Base-by-base conservation (phyloP, 2,888 invertebrate species). In the Metellina segmentata region DNA sequence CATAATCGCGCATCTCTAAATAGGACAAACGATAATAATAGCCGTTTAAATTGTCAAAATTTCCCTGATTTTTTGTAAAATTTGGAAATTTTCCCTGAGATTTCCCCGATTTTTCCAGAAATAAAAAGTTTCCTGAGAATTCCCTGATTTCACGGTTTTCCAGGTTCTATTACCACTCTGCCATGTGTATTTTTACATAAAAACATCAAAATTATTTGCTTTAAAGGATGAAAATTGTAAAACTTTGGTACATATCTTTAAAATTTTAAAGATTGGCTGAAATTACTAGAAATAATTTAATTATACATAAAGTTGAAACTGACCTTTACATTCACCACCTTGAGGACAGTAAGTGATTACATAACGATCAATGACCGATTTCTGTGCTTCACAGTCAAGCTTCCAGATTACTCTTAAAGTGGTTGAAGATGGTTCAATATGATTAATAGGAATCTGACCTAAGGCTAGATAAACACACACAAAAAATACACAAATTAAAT, bases 311-410 rank as follows among this genome's bases (percentile, higher is more conserved):
- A 9, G 11, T 6, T 61, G 6, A 49, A 70, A 77, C 20, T 83
- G 52, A 92, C 92, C 77, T 77, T 81, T 71, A 61, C 92, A 92
- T 20, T 69, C 13, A 48, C n/a, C 19, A 11, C 61, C 69, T 34
- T 77, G 13, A 74, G 51, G 71, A 74, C 93, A 92, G 20, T 88
- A 93, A 8, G 70, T 81, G 13, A 93, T 93, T 77, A 90, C 90
- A 86, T 85, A 90, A 71, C 82, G 75, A n/a, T 92, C 85, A 77
- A 93, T 90, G 16, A 92, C 88, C 51, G 92, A 72, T 75, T 90
- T 93, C 78, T 90, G 90, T 48, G 92, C 93, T n/a, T 92, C 90
- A 82, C 93, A 93, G 51, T 88, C 88, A 51, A 93, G 79, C n/a
- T 85, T 88, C 93, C 93, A 93, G 7, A 82, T 88, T 7, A 93